These are phyloP conservation scores for Cyaniris semiargus DNA, from an alignment of 2,888 invertebrate genomes.

Conservation along the genomic window DNA sequence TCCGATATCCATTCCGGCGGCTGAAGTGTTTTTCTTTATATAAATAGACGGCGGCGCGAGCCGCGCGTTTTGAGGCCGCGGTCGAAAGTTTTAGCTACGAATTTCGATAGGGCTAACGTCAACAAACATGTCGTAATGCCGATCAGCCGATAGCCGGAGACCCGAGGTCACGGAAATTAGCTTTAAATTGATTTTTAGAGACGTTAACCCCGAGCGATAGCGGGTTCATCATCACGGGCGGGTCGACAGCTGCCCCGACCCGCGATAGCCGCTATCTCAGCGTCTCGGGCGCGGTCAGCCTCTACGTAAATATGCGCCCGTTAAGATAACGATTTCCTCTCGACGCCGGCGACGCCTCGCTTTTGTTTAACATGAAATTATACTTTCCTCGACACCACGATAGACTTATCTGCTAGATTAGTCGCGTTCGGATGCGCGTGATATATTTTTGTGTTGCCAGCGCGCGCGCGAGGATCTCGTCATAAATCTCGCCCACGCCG, in stretches of 20 bases:
- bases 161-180: conserved; percentile 43
- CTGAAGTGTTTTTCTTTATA: conserved; percentile 65
- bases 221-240: conserved; percentile 12
- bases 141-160: conserved; percentile 51
- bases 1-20: conserved; percentile 56
- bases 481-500: conserved; percentile 79
- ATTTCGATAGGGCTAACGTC: conserved; percentile 63
- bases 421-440: conserved; percentile 35
- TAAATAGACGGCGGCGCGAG: conserved; percentile 64
- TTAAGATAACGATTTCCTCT: conserved; percentile 77
- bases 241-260: conserved; percentile 78
- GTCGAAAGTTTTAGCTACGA: conserved; percentile 71
- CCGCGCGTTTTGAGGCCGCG: conserved; percentile 69
- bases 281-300: conserved; percentile 60
- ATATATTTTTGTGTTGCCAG: conserved; percentile 48
- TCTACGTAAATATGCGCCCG: conserved; percentile 74
- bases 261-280: conserved; percentile 32
- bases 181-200: conserved; percentile 67
- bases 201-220: conserved; percentile 62
- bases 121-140: conserved; percentile 50
- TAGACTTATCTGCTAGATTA: conserved; percentile 28
- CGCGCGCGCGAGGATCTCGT: conserved; percentile 56
- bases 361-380: conserved; percentile 67
- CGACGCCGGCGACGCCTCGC: conserved; percentile 62
- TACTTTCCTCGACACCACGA: conserved; percentile 56